Percentiles rank a stretch among this genome's conserved stretches.
phyloP scores from a whole-genome alignment of 2,113 vertebrate species.

The Lepidothrix coronata region DNA sequence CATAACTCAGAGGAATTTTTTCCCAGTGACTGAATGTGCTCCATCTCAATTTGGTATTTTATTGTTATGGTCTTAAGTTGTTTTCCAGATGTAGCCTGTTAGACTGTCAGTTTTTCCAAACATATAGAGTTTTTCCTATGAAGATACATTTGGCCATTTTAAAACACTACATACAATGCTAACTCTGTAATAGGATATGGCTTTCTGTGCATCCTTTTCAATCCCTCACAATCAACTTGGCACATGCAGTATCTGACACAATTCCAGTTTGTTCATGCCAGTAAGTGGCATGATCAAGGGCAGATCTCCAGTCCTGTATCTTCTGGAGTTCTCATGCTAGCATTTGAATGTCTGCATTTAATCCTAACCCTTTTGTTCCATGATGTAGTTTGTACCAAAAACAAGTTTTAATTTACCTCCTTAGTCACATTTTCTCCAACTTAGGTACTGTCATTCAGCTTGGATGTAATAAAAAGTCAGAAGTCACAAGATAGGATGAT shows the following conservation, averaged over 20 bases:
- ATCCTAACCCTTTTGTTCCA: rapidly evolving
- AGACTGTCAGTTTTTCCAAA: conserved; percentile 49
- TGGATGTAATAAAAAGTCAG: neutral
- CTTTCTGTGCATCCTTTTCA: neutral
- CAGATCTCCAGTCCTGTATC: neutral
- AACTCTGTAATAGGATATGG: neutral
- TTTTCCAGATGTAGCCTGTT: conserved; percentile 46
- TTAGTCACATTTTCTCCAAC: neutral
- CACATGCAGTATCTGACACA: neutral
- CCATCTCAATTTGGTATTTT: conserved; percentile 37
- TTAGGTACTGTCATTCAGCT: neutral
- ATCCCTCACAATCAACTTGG: neutral
- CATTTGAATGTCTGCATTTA: neutral
- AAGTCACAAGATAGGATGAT: neutral
- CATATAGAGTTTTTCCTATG: neutral
- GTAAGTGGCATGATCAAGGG: neutral
- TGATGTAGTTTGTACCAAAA: neutral
- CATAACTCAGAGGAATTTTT: conserved; percentile 10
- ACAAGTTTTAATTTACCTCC: neutral
- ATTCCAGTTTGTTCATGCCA: neutral
- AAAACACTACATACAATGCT: neutral
- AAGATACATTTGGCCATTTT: neutral
- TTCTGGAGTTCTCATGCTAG: neutral
- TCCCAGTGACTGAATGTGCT: neutral
- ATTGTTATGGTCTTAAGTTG: neutral